phyloP scores from a whole-genome alignment of 2,113 vertebrate genomes.

The Coptodon rendalli region DNA sequence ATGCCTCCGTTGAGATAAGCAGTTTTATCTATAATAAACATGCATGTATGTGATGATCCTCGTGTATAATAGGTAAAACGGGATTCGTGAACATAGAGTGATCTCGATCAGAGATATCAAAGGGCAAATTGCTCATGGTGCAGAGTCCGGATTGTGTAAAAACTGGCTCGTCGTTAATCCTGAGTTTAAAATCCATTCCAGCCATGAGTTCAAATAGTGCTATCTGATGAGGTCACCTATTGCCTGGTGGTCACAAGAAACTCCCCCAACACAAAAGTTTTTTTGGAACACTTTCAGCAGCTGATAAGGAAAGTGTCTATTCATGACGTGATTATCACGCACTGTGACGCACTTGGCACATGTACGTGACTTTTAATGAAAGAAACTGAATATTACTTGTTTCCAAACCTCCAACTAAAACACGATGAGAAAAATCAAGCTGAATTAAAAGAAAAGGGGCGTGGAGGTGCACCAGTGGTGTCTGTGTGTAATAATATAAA shows the following conservation, averaged over 20 bases:
- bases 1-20: neutral
- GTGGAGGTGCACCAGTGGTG: neutral
- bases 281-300: neutral
- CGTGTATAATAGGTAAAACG: neutral
- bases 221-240: slow-evolving; percentile 6
- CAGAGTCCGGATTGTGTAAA: slow-evolving; percentile 65
- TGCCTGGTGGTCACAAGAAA: neutral
- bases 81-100: neutral
- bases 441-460: neutral
- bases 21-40: neutral
- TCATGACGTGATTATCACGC: neutral
- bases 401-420: neutral
- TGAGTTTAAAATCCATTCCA: neutral
- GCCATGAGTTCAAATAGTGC: neutral
- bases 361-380: neutral
- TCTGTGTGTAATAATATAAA: neutral
- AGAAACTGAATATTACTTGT: rapidly evolving
- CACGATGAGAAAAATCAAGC: neutral
- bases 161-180: neutral
- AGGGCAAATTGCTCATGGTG: slow-evolving; percentile 23
- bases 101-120: slow-evolving; percentile 37
- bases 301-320: neutral
- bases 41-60: neutral
- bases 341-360: neutral
- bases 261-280: neutral